Evolutionary conservation across 2,113 vertebrate genomes (phyloP), one percentile per base, ranked within the genome.

Genomic region (Semnornis frantzii): DNA sequence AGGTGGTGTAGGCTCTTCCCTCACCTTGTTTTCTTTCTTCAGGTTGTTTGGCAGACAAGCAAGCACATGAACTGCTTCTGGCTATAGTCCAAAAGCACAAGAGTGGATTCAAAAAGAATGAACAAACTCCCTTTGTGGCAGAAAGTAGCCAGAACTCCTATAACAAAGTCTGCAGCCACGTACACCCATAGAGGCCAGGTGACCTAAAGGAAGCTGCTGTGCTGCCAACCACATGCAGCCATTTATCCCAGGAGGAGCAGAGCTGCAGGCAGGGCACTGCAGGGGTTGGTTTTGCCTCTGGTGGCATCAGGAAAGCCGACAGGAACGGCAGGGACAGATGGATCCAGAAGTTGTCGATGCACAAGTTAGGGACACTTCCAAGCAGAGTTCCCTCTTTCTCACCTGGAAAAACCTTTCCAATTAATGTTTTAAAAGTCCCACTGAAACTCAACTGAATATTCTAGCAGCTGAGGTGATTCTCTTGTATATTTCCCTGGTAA

Each of bases 381-480:
- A 50, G 33, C 73, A 92, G 9, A 52, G n/a, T 39, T 77, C 34
- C 72, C 48, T 82, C 52, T 44, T 64, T 81, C 63, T 96, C 50
- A 81, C 81, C 87, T 72, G 54, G 46, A 91, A 80, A 90, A 91
- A 84, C 84, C 68, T 90, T 60, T 68, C 33, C 44, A 73, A 91
- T 95, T 31, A 94, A 96, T 91, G 37, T 93, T 96, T 96, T 71
- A 84, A 82, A 92, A 81, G 66, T 87, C 62, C 82, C 84, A 73
- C 33, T 89, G 83, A 85, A 93, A 89, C 17, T 19, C 28, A 33
- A 12, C 57, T 93, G 65, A 94, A 95, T 97, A 89, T 89, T 96
- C 92, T 68, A 97, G 70, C 28, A 66, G 27, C 9, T 72, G n/a
- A 94, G 48, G 79, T 89, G 46, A 85, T 90, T 83, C 13, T 90